These are phyloP conservation scores for Menidia menidia DNA, from an alignment of 2,797 vertebrate genomes.

Conservation along the genomic window DNA sequence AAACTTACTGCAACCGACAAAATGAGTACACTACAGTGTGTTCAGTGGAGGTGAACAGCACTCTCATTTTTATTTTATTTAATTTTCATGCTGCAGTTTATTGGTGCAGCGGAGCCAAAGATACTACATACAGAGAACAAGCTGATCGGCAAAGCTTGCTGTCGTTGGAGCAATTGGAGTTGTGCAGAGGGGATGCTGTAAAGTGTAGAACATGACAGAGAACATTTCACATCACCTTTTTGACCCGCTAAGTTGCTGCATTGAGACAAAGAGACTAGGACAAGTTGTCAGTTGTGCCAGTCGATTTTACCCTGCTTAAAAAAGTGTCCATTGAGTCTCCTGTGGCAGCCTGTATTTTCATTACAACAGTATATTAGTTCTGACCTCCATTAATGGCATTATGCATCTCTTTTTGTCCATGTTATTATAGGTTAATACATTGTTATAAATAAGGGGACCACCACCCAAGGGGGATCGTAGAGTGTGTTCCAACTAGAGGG, in stretches of 20 bases:
- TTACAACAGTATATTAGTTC: not conserved
- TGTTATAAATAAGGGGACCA: not conserved
- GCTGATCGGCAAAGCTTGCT: constrained; percentile 8
- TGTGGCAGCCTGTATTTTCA: no score
- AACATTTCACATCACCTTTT: not conserved
- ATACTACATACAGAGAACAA: constrained; percentile 12
- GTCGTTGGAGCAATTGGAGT: not conserved
- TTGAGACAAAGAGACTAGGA: not conserved
- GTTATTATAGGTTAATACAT: not conserved
- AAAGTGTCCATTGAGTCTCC: no score
- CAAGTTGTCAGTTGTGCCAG: not conserved
- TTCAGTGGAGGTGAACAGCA: not conserved
- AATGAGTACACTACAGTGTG: constrained; percentile 6
- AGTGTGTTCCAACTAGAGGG: no score
- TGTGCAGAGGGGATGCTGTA: constrained; percentile 2
- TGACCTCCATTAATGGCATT: not conserved
- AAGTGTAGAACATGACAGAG: not conserved
- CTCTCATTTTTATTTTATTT: not conserved
- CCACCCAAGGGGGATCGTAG: no score
- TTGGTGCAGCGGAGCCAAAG: not conserved
- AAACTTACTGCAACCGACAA: constrained; percentile 13
- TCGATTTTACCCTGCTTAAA: no score
- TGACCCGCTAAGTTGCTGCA: not conserved
- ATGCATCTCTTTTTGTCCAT: not conserved
- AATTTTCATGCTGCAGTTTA: not conserved